A percentile compares a stretch with the other conserved stretches of the same genome.
phyloP scores from a whole-genome alignment of 1,140 invertebrate genomes.

The Dreissena rostriformis region DNA sequence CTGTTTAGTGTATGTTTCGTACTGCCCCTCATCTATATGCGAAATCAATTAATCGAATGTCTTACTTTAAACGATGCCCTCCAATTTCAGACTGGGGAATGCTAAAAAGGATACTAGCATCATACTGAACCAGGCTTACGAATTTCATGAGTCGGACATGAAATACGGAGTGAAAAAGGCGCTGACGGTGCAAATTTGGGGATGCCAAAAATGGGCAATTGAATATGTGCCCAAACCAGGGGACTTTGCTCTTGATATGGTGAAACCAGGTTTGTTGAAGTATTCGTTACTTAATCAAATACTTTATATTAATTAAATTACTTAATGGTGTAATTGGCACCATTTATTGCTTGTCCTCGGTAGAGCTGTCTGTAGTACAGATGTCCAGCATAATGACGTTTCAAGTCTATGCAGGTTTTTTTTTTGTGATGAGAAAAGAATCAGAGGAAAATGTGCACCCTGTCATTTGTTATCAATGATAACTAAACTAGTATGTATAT shows the following conservation, averaged over 20 bases:
- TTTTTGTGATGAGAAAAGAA: not conserved
- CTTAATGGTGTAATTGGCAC: too few species aligned
- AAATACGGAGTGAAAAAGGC: conserved; percentile 45
- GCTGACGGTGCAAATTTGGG: conserved; percentile 33
- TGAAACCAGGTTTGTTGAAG: conserved; percentile 20
- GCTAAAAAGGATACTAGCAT: not conserved
- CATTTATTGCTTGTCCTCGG: too few species aligned
- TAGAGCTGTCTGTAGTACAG: too few species aligned
- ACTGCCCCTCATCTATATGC: too few species aligned
- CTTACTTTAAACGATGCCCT: too few species aligned
- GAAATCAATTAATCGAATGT: too few species aligned
- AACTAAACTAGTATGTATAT: not conserved
- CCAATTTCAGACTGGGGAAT: conserved; percentile 14
- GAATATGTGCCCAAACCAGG: conserved; percentile 32
- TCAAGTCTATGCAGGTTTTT: too few species aligned
- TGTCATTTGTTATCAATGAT: not conserved
- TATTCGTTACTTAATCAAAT: too few species aligned
- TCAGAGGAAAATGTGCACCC: not conserved
- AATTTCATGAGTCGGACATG: conserved; percentile 47
- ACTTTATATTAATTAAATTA: too few species aligned
- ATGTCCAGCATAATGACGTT: too few species aligned
- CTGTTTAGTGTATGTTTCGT: too few species aligned
- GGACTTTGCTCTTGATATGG: conserved; percentile 24
- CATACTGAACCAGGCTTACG: conserved; percentile 31
- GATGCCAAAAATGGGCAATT: conserved; percentile 39